phyloP scores from a whole-genome alignment of 2,888 invertebrate species.

The Monopis laevigella region DNA sequence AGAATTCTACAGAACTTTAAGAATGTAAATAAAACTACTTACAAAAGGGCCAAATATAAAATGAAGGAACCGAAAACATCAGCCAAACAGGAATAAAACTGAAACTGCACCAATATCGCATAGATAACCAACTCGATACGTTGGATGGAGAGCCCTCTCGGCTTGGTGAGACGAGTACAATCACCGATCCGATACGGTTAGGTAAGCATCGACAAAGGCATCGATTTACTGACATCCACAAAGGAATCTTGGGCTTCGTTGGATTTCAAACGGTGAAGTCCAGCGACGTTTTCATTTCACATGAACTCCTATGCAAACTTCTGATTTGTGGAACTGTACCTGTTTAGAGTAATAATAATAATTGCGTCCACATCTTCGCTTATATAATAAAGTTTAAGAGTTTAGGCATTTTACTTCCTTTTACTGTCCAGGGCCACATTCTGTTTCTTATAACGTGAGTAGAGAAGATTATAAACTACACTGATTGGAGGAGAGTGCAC shows the following conservation, averaged over 20 bases:
- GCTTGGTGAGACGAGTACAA: conserved; percentile 4
- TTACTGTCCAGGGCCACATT: too few species aligned
- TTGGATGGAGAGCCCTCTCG: conserved; percentile 1
- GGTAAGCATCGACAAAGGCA: conserved; percentile 5
- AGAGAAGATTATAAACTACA: too few species aligned
- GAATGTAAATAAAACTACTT: too few species aligned
- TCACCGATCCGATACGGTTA: conserved; percentile 11
- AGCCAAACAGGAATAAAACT: conserved; percentile 2
- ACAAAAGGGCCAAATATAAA: too few species aligned
- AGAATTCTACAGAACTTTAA: too few species aligned
- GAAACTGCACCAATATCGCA: background rate
- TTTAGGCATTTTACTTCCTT: too few species aligned
- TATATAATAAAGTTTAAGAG: too few species aligned
- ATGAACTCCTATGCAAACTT: background rate
- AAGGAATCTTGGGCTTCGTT: conserved; percentile 5
- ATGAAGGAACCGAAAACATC: too few species aligned
- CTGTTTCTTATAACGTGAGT: too few species aligned
- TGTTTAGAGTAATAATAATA: background rate
- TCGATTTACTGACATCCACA: conserved; percentile 2
- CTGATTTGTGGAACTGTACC: background rate
- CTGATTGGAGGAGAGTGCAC: too few species aligned
- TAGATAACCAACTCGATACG: background rate
- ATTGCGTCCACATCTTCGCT: background rate
- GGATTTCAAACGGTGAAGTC: background rate
- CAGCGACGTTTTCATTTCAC: conserved; percentile 1